phyloP scores from a whole-genome alignment of 2,797 vertebrate species.

The Halcyon leucocephala region DNA sequence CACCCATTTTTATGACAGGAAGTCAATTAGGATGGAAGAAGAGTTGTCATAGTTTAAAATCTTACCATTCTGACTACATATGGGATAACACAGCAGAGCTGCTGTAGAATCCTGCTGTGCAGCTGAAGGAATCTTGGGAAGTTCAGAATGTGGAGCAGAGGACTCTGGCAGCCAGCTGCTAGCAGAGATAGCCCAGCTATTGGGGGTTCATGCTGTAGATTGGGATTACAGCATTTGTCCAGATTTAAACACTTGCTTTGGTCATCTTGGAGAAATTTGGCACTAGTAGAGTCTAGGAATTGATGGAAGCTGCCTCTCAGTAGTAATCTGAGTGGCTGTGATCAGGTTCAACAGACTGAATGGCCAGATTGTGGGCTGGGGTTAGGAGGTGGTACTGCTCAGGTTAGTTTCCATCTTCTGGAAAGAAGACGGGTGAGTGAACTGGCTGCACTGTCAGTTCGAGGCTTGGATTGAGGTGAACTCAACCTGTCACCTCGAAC shows the following conservation, averaged over 20 bases:
- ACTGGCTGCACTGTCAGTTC: background rate
- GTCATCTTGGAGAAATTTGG: background rate
- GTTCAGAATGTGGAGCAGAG: background rate
- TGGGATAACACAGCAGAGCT: background rate
- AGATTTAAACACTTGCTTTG: background rate
- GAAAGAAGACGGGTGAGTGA: background rate
- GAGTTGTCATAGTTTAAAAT: background rate
- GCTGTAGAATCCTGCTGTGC: fast-evolving
- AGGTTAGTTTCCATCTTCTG: background rate
- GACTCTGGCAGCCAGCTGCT: background rate
- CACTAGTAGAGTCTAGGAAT: background rate
- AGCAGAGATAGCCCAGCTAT: background rate
- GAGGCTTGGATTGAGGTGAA: background rate
- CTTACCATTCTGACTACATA: background rate
- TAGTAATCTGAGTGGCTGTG: background rate
- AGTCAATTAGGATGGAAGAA: background rate
- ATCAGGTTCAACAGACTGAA: background rate
- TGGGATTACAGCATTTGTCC: background rate
- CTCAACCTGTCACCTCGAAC: background rate
- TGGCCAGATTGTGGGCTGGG: background rate
- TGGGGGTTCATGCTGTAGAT: background rate
- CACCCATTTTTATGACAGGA: background rate
- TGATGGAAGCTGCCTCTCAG: background rate
- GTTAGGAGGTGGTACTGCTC: fast-evolving
- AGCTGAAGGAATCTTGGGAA: background rate